phyloP scores from a whole-genome alignment of 2,113 vertebrate genomes.

The Craseonycteris thonglongyai region DNA sequence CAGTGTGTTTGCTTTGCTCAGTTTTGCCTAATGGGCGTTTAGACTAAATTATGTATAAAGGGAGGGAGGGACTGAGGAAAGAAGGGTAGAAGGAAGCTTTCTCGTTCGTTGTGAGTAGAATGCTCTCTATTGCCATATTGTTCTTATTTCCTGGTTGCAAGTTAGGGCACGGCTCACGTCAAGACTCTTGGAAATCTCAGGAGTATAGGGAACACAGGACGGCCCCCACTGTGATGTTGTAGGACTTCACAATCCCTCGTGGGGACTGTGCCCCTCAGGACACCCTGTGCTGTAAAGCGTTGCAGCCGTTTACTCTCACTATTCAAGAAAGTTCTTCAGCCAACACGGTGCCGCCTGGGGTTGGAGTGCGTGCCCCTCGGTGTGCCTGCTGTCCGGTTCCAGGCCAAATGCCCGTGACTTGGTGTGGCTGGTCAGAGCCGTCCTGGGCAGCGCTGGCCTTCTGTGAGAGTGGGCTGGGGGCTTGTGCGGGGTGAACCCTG shows the following conservation, averaged over 20 bases:
- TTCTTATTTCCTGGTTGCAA: background rate
- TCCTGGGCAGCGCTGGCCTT: background rate
- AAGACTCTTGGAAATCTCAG: background rate
- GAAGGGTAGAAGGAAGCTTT: background rate
- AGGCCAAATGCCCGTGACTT: background rate
- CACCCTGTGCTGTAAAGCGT: too few species aligned
- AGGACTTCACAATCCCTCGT: background rate
- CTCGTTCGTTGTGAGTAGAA: background rate
- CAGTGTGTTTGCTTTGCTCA: background rate
- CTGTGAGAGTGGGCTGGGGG: background rate
- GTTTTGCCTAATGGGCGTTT: background rate
- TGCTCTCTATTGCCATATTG: background rate
- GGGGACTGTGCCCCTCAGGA: background rate
- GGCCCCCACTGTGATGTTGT: accelerated
- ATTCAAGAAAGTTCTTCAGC: background rate
- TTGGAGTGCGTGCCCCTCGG: too few species aligned
- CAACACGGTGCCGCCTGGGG: accelerated
- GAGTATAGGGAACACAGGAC: background rate
- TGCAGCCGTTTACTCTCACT: too few species aligned
- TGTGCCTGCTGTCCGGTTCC: background rate
- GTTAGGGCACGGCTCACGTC: background rate
- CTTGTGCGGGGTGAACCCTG: background rate
- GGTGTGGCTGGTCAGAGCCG: accelerated
- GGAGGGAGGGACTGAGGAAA: background rate
- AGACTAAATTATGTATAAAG: background rate